phyloP scores from a whole-genome alignment of 2,888 invertebrate species.

The Tricholauxania praeusta region DNA sequence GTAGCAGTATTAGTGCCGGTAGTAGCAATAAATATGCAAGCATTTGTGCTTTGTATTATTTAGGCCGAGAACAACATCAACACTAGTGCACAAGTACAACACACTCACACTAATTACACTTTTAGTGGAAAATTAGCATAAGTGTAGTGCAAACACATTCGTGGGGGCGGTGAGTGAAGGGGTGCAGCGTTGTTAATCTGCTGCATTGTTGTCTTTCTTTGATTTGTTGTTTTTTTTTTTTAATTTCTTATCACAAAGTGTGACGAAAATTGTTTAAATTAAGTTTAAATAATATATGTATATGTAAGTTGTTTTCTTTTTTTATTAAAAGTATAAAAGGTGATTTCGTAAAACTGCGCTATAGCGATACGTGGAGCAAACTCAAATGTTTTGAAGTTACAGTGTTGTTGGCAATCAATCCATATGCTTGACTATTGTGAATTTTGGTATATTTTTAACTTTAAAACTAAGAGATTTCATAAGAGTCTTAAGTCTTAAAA shows the following conservation, averaged over 20 bases:
- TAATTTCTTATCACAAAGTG: neutral
- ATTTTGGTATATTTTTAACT: too few relatives aligned
- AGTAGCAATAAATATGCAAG: conserved; percentile 7
- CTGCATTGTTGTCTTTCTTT: conserved; percentile 22
- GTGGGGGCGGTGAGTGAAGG: neutral
- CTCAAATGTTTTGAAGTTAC: conserved; percentile 60
- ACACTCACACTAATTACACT: conserved; percentile 37
- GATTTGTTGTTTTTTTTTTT: conserved; percentile 14
- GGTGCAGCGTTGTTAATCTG: neutral
- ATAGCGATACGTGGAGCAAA: conserved; percentile 64
- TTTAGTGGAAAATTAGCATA: conserved; percentile 25
- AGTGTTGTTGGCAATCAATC: conserved; percentile 51
- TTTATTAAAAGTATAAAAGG: conserved; percentile 37
- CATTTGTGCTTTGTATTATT: neutral
- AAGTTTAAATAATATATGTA: conserved; percentile 3
- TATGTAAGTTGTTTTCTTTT: conserved; percentile 34
- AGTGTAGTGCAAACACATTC: neutral
- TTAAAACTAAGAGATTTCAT: too few relatives aligned
- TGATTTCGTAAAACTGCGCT: conserved; percentile 57
- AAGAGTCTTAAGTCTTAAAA: too few relatives aligned
- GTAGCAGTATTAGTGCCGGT: neutral
- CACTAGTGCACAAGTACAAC: conserved; percentile 21
- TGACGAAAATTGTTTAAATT: conserved; percentile 18
- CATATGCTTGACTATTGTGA: too few relatives aligned
- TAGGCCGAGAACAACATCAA: conserved; percentile 14